Conservation (phyloP, 2,113 vertebrate genomes). For the Pseudorhombus dupliciocellatus region DNA sequence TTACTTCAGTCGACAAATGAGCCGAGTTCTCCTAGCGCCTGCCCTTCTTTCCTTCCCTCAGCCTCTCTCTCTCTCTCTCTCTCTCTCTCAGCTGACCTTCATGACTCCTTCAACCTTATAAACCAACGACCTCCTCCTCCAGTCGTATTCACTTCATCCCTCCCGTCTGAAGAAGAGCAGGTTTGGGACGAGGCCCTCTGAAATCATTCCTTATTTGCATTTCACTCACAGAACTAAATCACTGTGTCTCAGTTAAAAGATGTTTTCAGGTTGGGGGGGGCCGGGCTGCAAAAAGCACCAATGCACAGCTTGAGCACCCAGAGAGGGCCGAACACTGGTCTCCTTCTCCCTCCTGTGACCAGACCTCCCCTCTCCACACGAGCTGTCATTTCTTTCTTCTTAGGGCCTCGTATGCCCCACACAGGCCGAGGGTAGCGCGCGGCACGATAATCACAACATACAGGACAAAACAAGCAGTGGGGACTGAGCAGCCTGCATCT, state of each 20-base stretch:
- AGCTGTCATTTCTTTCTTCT: conserved; percentile 46
- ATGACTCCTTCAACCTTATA: conserved; percentile 3
- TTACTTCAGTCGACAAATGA: conserved; percentile 41
- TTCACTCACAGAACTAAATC: conserved; percentile 30
- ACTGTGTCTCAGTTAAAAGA: conserved; percentile 23
- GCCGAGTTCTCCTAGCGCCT: conserved; percentile 24
- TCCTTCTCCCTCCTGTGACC: conserved; percentile 25
- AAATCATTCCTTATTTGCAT: conserved; percentile 37
- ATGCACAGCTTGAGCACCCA: conserved; percentile 59
- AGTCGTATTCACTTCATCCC: background rate
- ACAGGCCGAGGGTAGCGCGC: conserved; percentile 21
- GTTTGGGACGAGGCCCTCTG: background rate
- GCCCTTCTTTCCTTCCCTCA: conserved; percentile 18
- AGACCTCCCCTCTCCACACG: conserved; percentile 42
- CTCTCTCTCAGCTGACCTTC: conserved; percentile 11
- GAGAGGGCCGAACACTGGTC: conserved; percentile 52
- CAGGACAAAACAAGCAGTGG: conserved; percentile 20
- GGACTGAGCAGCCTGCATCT: conserved; percentile 38
- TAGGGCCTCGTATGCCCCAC: conserved; percentile 34
- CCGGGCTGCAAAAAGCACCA: conserved; percentile 58
- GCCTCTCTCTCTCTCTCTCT: conserved; percentile 20
- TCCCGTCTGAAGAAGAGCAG: conserved; percentile 42
- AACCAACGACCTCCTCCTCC: conserved; percentile 3
- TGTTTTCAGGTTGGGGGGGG: background rate
- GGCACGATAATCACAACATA: conserved; percentile 52